phyloP scores from a whole-genome alignment of 2,113 vertebrate genomes.

The Nesogale talazaci region DNA sequence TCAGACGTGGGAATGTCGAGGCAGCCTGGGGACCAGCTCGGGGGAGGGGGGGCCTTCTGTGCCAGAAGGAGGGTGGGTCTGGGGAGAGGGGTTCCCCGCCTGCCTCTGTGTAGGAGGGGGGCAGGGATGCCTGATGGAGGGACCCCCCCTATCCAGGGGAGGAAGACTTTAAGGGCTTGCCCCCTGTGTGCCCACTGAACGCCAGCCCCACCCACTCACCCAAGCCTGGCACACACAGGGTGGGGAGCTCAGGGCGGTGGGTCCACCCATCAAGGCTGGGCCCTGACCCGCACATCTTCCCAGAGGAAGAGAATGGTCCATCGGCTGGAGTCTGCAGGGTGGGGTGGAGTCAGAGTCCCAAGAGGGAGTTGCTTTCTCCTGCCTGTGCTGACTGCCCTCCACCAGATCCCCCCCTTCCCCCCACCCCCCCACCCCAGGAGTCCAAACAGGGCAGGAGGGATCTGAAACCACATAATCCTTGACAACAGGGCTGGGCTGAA shows the following conservation, averaged over 20 bases:
- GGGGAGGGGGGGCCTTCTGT: neutral
- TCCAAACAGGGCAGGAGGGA: neutral
- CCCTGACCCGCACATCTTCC: neutral
- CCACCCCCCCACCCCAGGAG: too few relatives aligned
- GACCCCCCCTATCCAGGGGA: neutral
- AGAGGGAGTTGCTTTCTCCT: too few relatives aligned
- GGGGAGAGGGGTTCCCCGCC: neutral
- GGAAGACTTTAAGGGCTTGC: neutral
- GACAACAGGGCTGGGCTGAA: neutral
- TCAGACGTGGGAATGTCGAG: neutral
- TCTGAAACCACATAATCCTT: neutral
- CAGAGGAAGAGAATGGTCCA: neutral
- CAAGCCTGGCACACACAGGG: rapidly evolving
- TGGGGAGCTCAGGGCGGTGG: neutral
- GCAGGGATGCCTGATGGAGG: neutral
- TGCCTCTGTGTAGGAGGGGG: neutral
- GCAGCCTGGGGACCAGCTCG: neutral
- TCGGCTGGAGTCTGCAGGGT: neutral
- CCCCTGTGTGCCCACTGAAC: rapidly evolving
- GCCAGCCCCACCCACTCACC: too few relatives aligned
- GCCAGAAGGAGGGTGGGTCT: neutral
- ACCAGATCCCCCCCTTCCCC: too few relatives aligned
- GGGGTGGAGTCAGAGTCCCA: neutral
- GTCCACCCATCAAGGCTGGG: neutral
- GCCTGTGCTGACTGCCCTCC: rapidly evolving